Evolutionary conservation across 2,888 invertebrate species (phyloP).

Genomic region (Copidosoma aretas): DNA sequence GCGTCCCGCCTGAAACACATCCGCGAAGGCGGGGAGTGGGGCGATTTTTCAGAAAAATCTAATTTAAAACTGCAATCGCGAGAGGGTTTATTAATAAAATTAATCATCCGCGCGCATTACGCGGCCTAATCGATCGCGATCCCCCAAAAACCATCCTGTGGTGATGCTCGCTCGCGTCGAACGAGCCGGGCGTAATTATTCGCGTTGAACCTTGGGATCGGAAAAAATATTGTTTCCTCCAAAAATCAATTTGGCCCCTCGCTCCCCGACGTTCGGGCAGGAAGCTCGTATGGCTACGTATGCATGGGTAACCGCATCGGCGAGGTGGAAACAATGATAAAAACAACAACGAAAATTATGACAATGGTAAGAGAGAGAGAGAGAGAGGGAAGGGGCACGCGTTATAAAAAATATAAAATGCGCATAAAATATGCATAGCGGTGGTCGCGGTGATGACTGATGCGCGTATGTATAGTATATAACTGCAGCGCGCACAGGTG

Average conservation of each 20-base stretch:
- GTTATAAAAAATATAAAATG: too few species aligned
- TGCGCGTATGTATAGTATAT: too few species aligned
- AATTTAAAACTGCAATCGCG: slow-evolving; percentile 25
- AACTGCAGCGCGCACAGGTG: slow-evolving; percentile 42
- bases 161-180: slow-evolving; percentile 19
- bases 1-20: slow-evolving; percentile 4
- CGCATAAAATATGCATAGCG: too few species aligned
- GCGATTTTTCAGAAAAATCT: slow-evolving; percentile 17
- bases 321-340: slow-evolving; percentile 16
- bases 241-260: slow-evolving; percentile 13
- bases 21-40: not conserved
- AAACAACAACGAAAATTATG: not conserved
- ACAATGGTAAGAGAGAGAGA: slow-evolving; percentile 18
- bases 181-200: too few species aligned
- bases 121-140: slow-evolving; percentile 25
- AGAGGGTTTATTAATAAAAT: slow-evolving; percentile 32
- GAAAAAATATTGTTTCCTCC: too few species aligned
- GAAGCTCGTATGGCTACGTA: slow-evolving; percentile 10
- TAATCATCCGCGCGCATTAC: slow-evolving; percentile 24
- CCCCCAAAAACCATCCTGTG: too few species aligned
- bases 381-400: too few species aligned
- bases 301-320: slow-evolving; percentile 7
- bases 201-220: too few species aligned
- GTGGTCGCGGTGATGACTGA: too few species aligned
- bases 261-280: slow-evolving; percentile 31